Base-by-base conservation (phyloP, 2,113 vertebrate species). In the Thunnus maccoyii region DNA sequence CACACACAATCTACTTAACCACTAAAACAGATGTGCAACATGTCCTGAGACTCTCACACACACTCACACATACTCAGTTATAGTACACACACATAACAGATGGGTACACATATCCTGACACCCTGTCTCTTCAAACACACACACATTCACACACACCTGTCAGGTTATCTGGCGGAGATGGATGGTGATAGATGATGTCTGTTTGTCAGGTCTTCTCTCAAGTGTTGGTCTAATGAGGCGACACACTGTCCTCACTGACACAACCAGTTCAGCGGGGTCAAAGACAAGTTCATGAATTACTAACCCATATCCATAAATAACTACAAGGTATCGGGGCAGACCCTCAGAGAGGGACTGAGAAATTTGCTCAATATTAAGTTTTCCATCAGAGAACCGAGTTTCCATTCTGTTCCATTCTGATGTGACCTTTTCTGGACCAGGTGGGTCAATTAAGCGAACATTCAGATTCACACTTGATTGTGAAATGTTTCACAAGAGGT, bases 291-390 rank as follows among this genome's bases (percentile, higher is more conserved):
- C 69, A 84, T 74, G 63, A 86, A 80, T 86, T 60, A 56, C 69
- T 87, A 70, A 88, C 48, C 84, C 51, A 82, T 63, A 84, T 83
- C 85, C 78, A 83, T 76, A 86, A 90, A 89, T 89, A 93, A 81
- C 82, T 54, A 46, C 76, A n/a, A 58, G 22, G 47, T 74, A 70
- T 55, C 41, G 7, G 82, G 67, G 18, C 72, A 84, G 62, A 80
- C 30, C 78, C 75, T 48, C 76, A 41, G 73, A 64, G 60, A 75
- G n/a, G 16, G 46, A 18, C 60, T 27, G 41, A 25, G 47, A 27
- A 12, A 54, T 74, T 25, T 50, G n/a, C 27, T 71, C 57, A 56
- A 20, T 20, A 54, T 71, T 20, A n/a, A 18, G 62, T 69, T 18
- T 68, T 75, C 22, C 51, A 65, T 69, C 16, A 48, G n/a, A 73